Conservation (phyloP, 1,140 invertebrate genomes). For the Diabrotica virgifera region DNA sequence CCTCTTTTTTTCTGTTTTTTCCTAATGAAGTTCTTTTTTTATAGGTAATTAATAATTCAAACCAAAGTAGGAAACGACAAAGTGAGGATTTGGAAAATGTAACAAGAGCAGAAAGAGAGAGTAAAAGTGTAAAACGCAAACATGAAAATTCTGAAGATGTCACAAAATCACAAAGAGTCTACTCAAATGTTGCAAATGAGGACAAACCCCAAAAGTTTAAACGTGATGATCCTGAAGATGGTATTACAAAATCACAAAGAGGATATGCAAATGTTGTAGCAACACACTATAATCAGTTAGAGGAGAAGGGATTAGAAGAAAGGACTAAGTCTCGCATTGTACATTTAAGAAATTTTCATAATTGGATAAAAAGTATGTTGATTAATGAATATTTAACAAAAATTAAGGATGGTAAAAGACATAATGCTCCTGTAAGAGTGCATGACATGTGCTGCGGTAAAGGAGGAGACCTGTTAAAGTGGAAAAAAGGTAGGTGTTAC, state of each 20-base stretch:
- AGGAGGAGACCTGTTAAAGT: conserved; percentile 98
- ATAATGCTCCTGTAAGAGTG: conserved; percentile 59
- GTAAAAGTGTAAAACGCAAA: conserved; percentile 6
- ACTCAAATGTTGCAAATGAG: neutral
- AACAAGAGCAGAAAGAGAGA: conserved; percentile 4
- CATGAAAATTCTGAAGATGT: neutral
- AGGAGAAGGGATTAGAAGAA: conserved; percentile 75
- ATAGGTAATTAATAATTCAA: no score
- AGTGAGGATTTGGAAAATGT: no score
- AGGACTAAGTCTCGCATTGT: conserved; percentile 87
- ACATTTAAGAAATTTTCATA: conserved; percentile 95
- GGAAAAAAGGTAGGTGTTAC: conserved; percentile 71
- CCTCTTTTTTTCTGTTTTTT: no score
- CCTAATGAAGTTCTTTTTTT: no score
- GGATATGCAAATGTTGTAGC: conserved; percentile 65
- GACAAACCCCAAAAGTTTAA: neutral
- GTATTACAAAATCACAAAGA: neutral
- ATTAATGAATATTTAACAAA: conserved; percentile 73
- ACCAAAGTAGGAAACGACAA: no score
- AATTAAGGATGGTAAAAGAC: conserved; percentile 58
- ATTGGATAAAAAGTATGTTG: conserved; percentile 96
- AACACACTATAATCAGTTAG: conserved; percentile 79
- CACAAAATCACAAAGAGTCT: neutral
- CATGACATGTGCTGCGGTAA: conserved; percentile 87
- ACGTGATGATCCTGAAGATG: neutral